Conservation (phyloP, 2,113 vertebrate genomes). For the Siniperca chuatsi region DNA sequence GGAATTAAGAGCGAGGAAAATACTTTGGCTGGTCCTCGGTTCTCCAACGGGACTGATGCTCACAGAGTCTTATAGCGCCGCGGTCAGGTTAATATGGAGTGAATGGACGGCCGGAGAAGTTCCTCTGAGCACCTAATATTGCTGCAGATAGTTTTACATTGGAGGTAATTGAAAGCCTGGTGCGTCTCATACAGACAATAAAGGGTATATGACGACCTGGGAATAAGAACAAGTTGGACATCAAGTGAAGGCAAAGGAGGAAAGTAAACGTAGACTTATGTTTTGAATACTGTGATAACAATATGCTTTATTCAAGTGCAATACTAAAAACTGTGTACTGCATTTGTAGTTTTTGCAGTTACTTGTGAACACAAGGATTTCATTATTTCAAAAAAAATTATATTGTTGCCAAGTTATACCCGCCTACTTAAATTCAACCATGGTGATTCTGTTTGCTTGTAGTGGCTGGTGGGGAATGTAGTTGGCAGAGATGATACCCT, state of each 20-base stretch:
- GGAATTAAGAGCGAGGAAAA: too few relatives aligned
- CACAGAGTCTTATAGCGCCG: too few relatives aligned
- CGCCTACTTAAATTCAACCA: slow-evolving; percentile 1
- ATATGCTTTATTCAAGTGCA: background rate
- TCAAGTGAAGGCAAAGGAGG: background rate
- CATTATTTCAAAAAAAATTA: background rate
- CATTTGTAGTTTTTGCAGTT: background rate
- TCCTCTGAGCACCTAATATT: too few relatives aligned
- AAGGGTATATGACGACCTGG: too few relatives aligned
- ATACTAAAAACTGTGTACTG: background rate
- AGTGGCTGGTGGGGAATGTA: slow-evolving; percentile 88
- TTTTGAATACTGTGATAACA: background rate
- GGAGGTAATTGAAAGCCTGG: too few relatives aligned
- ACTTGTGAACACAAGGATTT: background rate
- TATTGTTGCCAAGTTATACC: background rate
- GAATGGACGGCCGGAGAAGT: too few relatives aligned
- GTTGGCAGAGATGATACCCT: slow-evolving; percentile 86
- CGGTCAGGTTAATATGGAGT: too few relatives aligned
- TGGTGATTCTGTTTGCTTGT: slow-evolving; percentile 66
- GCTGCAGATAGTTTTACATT: too few relatives aligned
- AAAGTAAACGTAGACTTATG: background rate
- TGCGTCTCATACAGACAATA: too few relatives aligned
- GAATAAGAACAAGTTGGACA: too few relatives aligned
- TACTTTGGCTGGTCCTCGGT: too few relatives aligned
- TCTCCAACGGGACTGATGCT: too few relatives aligned